Evolutionary conservation across 2,797 vertebrate genomes (phyloP), one percentile per base, ranked within the genome.

Genomic region (Enteromius afrohamiltoni): DNA sequence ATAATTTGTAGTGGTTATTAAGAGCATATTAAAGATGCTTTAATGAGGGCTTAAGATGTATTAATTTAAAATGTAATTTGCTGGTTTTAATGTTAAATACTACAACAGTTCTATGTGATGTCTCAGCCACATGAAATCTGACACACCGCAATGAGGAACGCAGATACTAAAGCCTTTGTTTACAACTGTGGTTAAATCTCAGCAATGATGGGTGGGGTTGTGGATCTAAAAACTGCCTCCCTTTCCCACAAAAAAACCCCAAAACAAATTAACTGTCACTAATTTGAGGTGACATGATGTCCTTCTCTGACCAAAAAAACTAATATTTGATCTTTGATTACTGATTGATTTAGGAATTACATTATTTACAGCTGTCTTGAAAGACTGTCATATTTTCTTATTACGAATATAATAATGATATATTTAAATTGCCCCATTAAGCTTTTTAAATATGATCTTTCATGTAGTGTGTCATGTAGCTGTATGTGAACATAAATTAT

Each of bases 191-290:
- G 83, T 83, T 65, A 8, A 76, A 68, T 13, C 26, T 69, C 51
- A 53, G 53, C 53, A 53, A 42, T 67, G 60, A 26, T 29, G 49
- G 86, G 73, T 13, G 80, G 84, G 77, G 29, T 78, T 45, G 26
- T 75, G 68, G 65, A 8, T 73, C 64, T 51, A 80, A 40, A 55
- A 85, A 55, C 62, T 29, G 58, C 13, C 83, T 85, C 26, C n/a
- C 82, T 86, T 71, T 82, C 42, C 84, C 45, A 84, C 74, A 42
- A 77, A 77, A 70, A 42, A 74, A 67, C n/a, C 29, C 29, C 42
- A 90, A 86, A 87, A 85, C 53, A 42, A 84, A 82, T 74, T 65
- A 71, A 60, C 40, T 53, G 6, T 80, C 79, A 80, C 62, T 82
- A 51, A 88, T 88, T 76, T 77, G 49, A 81, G 34, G 17, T 49